These are phyloP conservation scores for Larimichthys polyactis DNA, from an alignment of 2,113 vertebrate genomes.

Conservation along the genomic window DNA sequence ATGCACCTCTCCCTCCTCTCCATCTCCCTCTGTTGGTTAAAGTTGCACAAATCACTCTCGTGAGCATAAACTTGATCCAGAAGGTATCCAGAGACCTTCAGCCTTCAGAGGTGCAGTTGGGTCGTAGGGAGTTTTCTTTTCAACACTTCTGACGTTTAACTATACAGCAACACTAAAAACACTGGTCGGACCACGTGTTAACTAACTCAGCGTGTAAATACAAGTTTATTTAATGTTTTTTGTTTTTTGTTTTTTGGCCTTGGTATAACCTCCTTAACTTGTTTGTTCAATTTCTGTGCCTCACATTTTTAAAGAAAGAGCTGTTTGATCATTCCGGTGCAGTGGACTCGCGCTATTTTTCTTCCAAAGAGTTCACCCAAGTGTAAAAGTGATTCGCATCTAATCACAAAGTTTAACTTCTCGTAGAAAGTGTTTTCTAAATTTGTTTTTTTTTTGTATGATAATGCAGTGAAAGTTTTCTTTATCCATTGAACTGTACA, in stretches of 20 bases:
- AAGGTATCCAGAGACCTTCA: background rate
- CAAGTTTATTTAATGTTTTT: constrained; percentile 68
- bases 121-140: constrained; percentile 47
- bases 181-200: constrained; percentile 60
- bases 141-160: constrained; percentile 42
- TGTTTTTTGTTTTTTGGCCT: constrained; percentile 46
- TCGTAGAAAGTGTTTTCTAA: constrained; percentile 33
- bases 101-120: constrained; percentile 17
- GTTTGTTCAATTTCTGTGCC: constrained; percentile 68
- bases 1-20: constrained; percentile 16
- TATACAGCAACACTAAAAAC: constrained; percentile 76
- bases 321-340: constrained; percentile 71
- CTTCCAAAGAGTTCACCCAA: constrained; percentile 65
- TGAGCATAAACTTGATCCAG: constrained; percentile 7
- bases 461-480: constrained; percentile 38
- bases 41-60: constrained; percentile 23
- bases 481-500: constrained; percentile 27
- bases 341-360: constrained; percentile 58
- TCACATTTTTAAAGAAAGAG: constrained; percentile 48
- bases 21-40: constrained; percentile 52
- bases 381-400: constrained; percentile 44
- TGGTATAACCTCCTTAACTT: constrained; percentile 56
- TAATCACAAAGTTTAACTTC: constrained; percentile 54
- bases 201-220: constrained; percentile 71
- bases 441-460: constrained; percentile 51